Conservation (phyloP, 2,113 vertebrate species). For the Platycercus adscitus region DNA sequence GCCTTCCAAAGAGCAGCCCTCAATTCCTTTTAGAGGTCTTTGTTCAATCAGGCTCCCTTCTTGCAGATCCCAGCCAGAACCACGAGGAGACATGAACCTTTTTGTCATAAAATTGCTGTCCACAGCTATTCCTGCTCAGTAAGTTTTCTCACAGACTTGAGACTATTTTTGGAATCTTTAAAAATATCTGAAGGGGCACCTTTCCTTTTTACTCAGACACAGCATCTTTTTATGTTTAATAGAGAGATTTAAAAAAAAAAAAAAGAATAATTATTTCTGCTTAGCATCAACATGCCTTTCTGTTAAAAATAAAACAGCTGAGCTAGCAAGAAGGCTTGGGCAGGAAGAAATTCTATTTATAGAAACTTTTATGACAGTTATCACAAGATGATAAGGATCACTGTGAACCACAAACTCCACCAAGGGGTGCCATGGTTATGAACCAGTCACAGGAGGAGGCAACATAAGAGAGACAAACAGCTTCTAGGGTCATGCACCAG, state of each 20-base stretch:
- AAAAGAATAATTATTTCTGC: conserved; percentile 28
- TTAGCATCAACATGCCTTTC: conserved; percentile 52
- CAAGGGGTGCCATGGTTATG: background rate
- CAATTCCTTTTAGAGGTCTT: conserved; percentile 26
- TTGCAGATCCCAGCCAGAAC: background rate
- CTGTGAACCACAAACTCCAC: background rate
- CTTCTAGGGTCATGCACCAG: background rate
- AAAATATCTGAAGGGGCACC: conserved; percentile 66
- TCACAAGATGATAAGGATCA: conserved; percentile 12
- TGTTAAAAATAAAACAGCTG: conserved; percentile 69
- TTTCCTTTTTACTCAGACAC: conserved; percentile 46
- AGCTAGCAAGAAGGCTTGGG: conserved; percentile 35
- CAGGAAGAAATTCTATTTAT: conserved; percentile 60
- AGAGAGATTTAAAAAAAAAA: background rate
- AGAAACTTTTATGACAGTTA: conserved; percentile 50
- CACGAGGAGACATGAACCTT: background rate
- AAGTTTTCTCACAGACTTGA: conserved; percentile 40
- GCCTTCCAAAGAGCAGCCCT: background rate
- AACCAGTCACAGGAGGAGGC: background rate
- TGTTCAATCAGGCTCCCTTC: background rate
- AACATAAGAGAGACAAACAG: background rate
- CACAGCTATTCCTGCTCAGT: background rate
- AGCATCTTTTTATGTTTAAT: conserved; percentile 67
- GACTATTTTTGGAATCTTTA: conserved; percentile 60
- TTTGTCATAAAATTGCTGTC: background rate